phyloP scores from a whole-genome alignment of 64 coral and sea anemone genomes.

The Acropora yongei region DNA sequence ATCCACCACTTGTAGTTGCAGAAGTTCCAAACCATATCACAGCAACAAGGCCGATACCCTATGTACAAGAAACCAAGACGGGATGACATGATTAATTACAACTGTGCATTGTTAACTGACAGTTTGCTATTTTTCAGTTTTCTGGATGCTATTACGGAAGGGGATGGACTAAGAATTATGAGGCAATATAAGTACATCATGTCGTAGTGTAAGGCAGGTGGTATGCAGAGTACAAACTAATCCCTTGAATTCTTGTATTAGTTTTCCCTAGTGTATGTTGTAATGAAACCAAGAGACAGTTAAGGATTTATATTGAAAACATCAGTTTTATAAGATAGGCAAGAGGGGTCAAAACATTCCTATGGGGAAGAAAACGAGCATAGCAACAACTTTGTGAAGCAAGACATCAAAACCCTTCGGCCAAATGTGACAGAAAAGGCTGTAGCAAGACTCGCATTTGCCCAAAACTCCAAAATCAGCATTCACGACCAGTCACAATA shows the following conservation, averaged over 20 bases:
- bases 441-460: not conserved
- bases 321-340: constrained; percentile 18
- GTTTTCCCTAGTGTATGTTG: constrained; percentile 20
- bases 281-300: constrained; percentile 25
- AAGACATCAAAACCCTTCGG: no score
- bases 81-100: not conserved
- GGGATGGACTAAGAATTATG: not conserved
- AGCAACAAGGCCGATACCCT: not conserved
- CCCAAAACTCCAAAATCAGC: not conserved
- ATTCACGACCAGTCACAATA: constrained; percentile 3
- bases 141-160: not conserved
- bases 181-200: constrained; percentile 17
- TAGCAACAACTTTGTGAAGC: not conserved
- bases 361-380: constrained; percentile 57
- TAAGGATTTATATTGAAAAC: constrained; percentile 28
- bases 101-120: no score
- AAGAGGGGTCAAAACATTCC: constrained; percentile 56
- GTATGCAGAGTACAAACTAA: constrained; percentile 28
- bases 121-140: not conserved
- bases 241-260: not conserved
- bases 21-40: not conserved
- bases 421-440: not conserved
- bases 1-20: constrained; percentile 28
- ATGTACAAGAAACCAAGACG: not conserved
- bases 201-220: constrained; percentile 74